phyloP scores from a whole-genome alignment of 2,113 vertebrate genomes.

The Prionailurus bengalensis region DNA sequence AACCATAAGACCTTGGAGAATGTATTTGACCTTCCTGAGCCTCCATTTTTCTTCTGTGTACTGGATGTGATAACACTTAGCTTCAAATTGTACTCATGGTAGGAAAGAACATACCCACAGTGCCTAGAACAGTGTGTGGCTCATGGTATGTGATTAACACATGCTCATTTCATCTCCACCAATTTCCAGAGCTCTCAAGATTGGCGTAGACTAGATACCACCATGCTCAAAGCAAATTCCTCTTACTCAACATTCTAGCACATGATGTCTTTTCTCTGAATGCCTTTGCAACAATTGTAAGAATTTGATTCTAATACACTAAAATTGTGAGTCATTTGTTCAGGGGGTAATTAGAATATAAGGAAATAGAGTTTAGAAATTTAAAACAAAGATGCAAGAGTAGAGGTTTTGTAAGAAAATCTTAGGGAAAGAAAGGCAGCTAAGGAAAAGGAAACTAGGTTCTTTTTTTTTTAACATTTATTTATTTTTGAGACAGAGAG shows the following conservation, averaged over 20 bases:
- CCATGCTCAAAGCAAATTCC: neutral
- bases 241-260: neutral
- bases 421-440: neutral
- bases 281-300: neutral
- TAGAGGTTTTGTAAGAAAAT: neutral
- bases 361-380: neutral
- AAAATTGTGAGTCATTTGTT: neutral
- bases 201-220: neutral
- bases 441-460: neutral
- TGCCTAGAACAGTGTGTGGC: neutral
- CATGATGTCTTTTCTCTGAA: neutral
- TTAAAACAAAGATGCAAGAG: neutral
- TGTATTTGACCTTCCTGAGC: neutral
- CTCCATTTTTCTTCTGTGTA: neutral
- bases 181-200: neutral
- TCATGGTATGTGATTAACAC: neutral
- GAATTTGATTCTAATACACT: neutral
- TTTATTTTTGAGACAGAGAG: too few relatives aligned
- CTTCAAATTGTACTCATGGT: neutral
- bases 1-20: neutral
- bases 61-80: neutral
- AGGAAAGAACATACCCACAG: neutral
- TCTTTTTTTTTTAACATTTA: neutral
- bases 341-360: neutral
- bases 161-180: neutral